These are phyloP conservation scores for Drosophila kambysellisi DNA, from an alignment of 2,888 invertebrate species.

Conservation along the genomic window DNA sequence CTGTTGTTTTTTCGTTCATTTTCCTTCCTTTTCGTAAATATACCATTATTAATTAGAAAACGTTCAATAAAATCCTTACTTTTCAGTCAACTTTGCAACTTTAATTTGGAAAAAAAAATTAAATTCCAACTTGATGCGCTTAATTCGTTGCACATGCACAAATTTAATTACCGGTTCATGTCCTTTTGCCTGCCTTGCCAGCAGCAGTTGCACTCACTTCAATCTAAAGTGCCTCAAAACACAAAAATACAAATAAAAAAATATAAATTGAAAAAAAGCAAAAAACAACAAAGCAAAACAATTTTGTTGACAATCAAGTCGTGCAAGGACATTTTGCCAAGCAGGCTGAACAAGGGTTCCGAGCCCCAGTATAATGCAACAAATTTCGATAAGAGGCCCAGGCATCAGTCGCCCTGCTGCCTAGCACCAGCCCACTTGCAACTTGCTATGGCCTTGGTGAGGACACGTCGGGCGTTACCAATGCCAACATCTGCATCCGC, in stretches of 20 bases:
- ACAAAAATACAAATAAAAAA: conserved; percentile 1
- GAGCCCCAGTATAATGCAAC: conserved; percentile 71
- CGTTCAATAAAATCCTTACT: too few species aligned
- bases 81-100: neutral
- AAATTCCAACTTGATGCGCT: conserved; percentile 46
- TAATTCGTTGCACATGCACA: conserved; percentile 48
- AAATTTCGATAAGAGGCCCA: conserved; percentile 73
- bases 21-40: too few species aligned
- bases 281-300: conserved; percentile 56
- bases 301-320: conserved; percentile 79
- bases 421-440: conserved; percentile 4
- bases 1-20: too few species aligned
- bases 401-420: conserved; percentile 22
- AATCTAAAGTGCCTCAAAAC: conserved; percentile 56
- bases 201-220: conserved; percentile 67
- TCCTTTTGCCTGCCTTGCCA: conserved; percentile 69
- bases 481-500: conserved; percentile 59
- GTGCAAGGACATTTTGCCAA: conserved; percentile 63
- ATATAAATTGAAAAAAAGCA: neutral
- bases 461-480: conserved; percentile 60
- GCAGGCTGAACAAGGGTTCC: conserved; percentile 42
- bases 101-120: conserved; percentile 58
- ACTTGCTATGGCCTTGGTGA: conserved; percentile 58
- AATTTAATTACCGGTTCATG: conserved; percentile 71
- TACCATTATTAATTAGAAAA: too few species aligned